Base-by-base conservation (phyloP, 2,797 vertebrate genomes). In the Sebastolobus altivelis region DNA sequence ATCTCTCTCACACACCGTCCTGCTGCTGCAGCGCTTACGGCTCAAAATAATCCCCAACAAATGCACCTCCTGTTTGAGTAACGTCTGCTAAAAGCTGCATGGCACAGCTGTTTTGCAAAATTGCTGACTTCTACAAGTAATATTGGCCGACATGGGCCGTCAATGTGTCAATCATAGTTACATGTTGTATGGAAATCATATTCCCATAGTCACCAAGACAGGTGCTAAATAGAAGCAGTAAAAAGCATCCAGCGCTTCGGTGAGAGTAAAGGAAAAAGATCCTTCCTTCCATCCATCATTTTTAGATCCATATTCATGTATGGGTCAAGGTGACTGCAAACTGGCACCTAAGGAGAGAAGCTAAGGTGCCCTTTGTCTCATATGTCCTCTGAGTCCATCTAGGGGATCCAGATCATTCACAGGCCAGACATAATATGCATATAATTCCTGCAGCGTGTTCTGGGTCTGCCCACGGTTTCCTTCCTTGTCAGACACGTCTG, bases 381-480 rank as follows among this genome's bases (percentile, higher is more conserved):
- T 69, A 52, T 54, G 73, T 77, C 62, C 65, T 81, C 14, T 16
- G 80, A 65, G 22, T 38, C 40, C 40, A 59, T 65, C 80, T 33
- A 10, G 14, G 72, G 31, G 33, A 68, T 46, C 59, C 22, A 78
- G 54, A 80, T 71, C 27, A 27, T 72, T 73, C 72, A 59, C 52
- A 52, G 61, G 49, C 13, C 52, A 80, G 52, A 72, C 29, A 31
- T 52, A 86, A 54, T 65, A 73, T 52, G 61, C 79, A 73, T 81
- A 61, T 59, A 67, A 80, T 77, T 85, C 62, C 77, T 66, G 40
- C n/a, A 73, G 31, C 60, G 31, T 52, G 38, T 82, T 74, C 54
- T 62, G 46, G 54, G 73, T 77, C 61, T 71, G 33, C n/a, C 31
- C 59, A 65, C n/a, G 18, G 52, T 40, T 60, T 65, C 60, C 31